phyloP scores from a whole-genome alignment of 1,140 invertebrate genomes.

The Spodoptera frugiperda region DNA sequence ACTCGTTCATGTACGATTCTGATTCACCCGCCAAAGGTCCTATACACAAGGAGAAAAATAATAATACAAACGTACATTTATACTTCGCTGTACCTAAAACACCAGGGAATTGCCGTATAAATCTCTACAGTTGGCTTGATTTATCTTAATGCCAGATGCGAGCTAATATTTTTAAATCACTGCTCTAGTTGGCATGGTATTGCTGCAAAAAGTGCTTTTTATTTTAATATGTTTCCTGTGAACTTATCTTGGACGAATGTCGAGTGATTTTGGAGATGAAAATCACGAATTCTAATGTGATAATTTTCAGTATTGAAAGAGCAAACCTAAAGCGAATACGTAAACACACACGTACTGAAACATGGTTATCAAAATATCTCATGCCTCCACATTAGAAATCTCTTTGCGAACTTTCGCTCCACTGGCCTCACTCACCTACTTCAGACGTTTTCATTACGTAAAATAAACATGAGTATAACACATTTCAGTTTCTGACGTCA shows the following conservation, averaged over 20 bases:
- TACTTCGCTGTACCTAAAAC: constrained; percentile 2
- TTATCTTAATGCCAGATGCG: no score
- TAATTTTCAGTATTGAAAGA: no score
- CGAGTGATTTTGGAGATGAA: no score
- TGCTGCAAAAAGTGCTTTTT: no score
- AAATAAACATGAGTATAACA: constrained; percentile 13
- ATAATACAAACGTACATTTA: neutral
- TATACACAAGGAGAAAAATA: constrained; percentile 11
- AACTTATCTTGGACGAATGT: no score
- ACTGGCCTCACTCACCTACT: constrained; percentile 19
- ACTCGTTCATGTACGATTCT: no score
- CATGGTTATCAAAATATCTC: no score
- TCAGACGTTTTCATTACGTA: constrained; percentile 17
- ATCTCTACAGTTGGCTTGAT: neutral
- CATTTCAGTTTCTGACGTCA: constrained; percentile 75
- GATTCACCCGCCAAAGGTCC: constrained; percentile 6
- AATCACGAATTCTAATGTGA: no score
- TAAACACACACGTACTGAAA: no score
- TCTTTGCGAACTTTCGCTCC: neutral
- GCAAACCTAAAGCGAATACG: no score
- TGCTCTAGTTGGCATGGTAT: neutral
- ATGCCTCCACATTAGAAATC: neutral
- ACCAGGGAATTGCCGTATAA: neutral
- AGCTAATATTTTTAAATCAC: neutral
- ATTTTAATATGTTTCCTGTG: neutral